These are phyloP conservation scores for Syrphus vitripennis DNA, from an alignment of 2,888 invertebrate genomes.

Conservation along the genomic window DNA sequence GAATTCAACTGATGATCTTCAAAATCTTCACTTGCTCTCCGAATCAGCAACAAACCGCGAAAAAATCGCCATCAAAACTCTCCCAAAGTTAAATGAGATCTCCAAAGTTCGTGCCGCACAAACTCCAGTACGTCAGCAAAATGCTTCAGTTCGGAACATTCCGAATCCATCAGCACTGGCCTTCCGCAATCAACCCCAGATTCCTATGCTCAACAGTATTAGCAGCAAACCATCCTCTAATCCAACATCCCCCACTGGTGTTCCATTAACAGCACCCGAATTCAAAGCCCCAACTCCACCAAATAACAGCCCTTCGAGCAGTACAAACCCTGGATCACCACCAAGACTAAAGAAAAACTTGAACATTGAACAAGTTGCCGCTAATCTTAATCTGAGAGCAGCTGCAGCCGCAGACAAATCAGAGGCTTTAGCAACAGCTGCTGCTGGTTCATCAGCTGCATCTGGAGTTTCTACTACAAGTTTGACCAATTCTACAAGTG, in stretches of 20 bases:
- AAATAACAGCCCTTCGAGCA: constrained; percentile 48
- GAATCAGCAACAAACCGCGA: constrained; percentile 80
- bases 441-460: constrained; percentile 63
- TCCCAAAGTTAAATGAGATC: constrained; percentile 70
- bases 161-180: constrained; percentile 85
- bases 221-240: constrained; percentile 1
- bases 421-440: constrained; percentile 75
- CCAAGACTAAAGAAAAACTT: constrained; percentile 77
- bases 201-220: constrained; percentile 73
- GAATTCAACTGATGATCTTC: constrained; percentile 77
- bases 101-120: constrained; percentile 56
- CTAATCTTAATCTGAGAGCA: constrained; percentile 79
- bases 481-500: constrained; percentile 55
- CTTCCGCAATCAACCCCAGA: constrained; percentile 81
- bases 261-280: constrained; percentile 31
- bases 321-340: constrained; percentile 61
- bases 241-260: constrained; percentile 67
- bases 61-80: constrained; percentile 78
- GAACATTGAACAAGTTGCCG: constrained; percentile 80
- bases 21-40: constrained; percentile 83
- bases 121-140: constrained; percentile 80
- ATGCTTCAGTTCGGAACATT: constrained; percentile 85
- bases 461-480: constrained; percentile 9
- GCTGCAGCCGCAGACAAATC: constrained; percentile 76
- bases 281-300: constrained; percentile 53